Percentiles rank a stretch among this genome's conserved stretches.
Evolutionary conservation across 2,113 vertebrate genomes (phyloP).

Genomic region (Bostrychus sinensis): DNA sequence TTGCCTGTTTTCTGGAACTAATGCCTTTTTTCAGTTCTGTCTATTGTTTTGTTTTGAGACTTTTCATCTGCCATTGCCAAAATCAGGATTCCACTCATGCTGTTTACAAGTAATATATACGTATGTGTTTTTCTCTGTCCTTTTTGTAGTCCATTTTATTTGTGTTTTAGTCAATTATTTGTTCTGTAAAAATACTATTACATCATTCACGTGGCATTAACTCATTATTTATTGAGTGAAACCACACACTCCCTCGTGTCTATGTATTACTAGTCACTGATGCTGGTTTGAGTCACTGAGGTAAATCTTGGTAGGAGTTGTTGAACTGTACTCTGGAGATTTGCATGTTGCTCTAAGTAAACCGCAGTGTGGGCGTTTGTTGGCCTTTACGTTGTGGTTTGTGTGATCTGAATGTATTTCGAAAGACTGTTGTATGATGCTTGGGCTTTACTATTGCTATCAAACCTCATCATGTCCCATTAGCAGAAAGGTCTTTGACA

Average conservation of each 20-base stretch:
- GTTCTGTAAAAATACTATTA: neutral
- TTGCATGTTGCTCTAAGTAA: constrained; percentile 10
- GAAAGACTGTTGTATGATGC: neutral
- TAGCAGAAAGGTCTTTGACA: constrained; percentile 12
- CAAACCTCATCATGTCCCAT: constrained; percentile 6
- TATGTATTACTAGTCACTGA: constrained; percentile 9
- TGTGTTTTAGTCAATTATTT: neutral
- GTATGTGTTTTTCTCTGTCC: too few species aligned
- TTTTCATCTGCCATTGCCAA: too few species aligned
- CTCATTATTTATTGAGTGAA: neutral
- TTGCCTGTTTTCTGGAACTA: neutral
- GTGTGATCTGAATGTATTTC: constrained; percentile 8
- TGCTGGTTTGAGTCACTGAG: constrained; percentile 8
- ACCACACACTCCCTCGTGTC: neutral
- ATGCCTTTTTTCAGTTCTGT: too few species aligned
- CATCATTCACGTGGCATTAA: neutral
- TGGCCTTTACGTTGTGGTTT: constrained; percentile 18
- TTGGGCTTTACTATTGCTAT: constrained; percentile 7
- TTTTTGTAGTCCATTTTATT: neutral
- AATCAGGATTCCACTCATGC: too few species aligned
- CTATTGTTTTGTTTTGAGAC: too few species aligned
- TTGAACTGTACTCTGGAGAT: neutral
- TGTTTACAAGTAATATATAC: too few species aligned
- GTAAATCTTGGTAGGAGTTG: constrained; percentile 14
- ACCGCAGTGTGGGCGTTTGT: constrained; percentile 11